These are phyloP conservation scores for Apodemus agrarius DNA, from an alignment of 2,797 vertebrate genomes.

Conservation along the genomic window DNA sequence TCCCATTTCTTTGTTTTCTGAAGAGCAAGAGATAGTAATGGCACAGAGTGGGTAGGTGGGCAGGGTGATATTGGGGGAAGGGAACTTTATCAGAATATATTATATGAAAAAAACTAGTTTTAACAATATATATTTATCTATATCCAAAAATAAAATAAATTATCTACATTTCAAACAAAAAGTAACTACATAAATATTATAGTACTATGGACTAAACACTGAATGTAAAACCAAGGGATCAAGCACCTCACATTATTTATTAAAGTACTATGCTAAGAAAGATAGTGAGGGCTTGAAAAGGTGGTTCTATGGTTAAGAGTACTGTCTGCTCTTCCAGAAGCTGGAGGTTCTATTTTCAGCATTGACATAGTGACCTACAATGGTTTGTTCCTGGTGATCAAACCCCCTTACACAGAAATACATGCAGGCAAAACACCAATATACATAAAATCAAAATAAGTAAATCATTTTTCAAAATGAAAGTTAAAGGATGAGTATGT, in stretches of 20 bases:
- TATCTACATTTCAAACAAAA: background rate
- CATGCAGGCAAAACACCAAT: background rate
- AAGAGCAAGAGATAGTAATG: background rate
- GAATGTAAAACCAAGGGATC: background rate
- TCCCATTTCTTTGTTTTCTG: background rate
- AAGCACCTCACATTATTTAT: background rate
- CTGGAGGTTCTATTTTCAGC: background rate
- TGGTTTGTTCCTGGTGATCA: too few relatives aligned
- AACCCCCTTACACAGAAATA: background rate
- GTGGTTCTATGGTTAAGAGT: background rate
- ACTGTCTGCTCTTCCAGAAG: too few relatives aligned
- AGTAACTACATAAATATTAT: background rate
- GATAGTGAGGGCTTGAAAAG: background rate
- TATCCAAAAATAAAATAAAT: background rate
- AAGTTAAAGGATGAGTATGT: background rate
- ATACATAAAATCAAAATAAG: background rate
- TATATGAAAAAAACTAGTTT: background rate
- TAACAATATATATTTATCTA: background rate
- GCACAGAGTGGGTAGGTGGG: background rate
- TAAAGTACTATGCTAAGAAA: background rate
- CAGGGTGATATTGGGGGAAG: background rate
- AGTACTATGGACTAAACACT: background rate
- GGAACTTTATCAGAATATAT: background rate
- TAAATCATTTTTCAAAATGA: background rate
- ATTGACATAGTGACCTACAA: background rate